Evolutionary conservation across 2,113 vertebrate species (phyloP).

Genomic region (Macquaria australasica): DNA sequence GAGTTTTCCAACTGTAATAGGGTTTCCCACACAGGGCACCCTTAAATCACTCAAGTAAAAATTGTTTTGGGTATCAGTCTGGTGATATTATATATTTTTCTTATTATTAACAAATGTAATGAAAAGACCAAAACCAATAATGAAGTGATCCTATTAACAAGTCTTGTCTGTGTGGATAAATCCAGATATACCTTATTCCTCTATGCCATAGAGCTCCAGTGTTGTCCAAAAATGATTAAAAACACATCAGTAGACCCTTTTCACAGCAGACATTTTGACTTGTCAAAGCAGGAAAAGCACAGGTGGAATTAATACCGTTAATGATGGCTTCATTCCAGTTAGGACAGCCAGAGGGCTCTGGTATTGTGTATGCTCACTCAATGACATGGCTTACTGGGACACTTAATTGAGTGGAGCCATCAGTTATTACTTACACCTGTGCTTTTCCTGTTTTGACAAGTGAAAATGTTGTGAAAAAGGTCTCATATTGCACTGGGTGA

Average conservation of each 20-base stretch:
- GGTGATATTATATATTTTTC: not conserved
- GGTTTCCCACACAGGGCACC: not conserved
- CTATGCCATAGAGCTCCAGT: conserved; percentile 5
- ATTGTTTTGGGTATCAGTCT: not conserved
- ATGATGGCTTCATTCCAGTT: too few species aligned
- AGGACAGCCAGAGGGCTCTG: too few species aligned
- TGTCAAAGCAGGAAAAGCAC: too few species aligned
- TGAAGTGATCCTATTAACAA: not conserved
- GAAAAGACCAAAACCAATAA: not conserved
- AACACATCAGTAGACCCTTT: not conserved
- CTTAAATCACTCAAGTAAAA: not conserved
- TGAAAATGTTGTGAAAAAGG: too few species aligned
- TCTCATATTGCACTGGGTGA: not conserved
- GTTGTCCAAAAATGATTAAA: not conserved
- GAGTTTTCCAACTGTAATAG: not conserved
- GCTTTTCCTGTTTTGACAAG: too few species aligned
- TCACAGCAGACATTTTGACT: too few species aligned
- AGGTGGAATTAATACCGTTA: too few species aligned
- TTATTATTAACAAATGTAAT: not conserved
- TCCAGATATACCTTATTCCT: not conserved
- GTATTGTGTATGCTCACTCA: too few species aligned
- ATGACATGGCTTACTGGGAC: too few species aligned
- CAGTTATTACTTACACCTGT: too few species aligned
- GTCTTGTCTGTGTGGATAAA: not conserved
- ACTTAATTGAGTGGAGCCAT: too few species aligned